Conservation (phyloP, 2,888 invertebrate genomes). For the Pyralis farinalis region DNA sequence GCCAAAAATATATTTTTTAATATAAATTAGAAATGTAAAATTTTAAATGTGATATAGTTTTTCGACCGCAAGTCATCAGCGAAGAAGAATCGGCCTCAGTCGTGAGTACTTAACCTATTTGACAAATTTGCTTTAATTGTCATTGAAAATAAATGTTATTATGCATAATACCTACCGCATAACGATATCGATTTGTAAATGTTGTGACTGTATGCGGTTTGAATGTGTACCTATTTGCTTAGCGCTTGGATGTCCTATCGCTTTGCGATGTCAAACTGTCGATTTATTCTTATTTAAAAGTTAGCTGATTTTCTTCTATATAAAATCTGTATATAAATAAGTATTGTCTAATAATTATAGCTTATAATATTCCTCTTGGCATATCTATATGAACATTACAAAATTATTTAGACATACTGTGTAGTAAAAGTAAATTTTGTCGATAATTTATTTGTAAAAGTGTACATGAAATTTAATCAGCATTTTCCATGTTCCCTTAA, state of each 20-base stretch:
- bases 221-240: slow-evolving; percentile 28
- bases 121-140: slow-evolving; percentile 28
- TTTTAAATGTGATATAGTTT: slow-evolving; percentile 38
- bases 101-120: slow-evolving; percentile 56
- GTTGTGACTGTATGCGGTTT: slow-evolving; percentile 20
- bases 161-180: slow-evolving; percentile 57
- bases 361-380: not conserved
- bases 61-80: slow-evolving; percentile 42
- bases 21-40: slow-evolving; percentile 65
- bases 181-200: slow-evolving; percentile 59
- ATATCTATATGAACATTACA: too few relatives aligned
- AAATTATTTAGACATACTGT: too few relatives aligned
- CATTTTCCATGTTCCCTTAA: slow-evolving; percentile 29
- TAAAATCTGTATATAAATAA: too few relatives aligned
- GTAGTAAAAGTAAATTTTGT: too few relatives aligned
- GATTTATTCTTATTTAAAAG: too few relatives aligned
- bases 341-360: too few relatives aligned
- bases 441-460: too few relatives aligned
- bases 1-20: slow-evolving; percentile 31
- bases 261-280: slow-evolving; percentile 24
- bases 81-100: slow-evolving; percentile 39
- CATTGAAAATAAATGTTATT: slow-evolving; percentile 27
- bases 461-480: not conserved
- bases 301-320: too few relatives aligned
- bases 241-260: slow-evolving; percentile 26